A percentile compares a stretch with the other conserved stretches of the same genome.
These are phyloP conservation scores for Salpingus planirostris DNA, from an alignment of 2,888 invertebrate species.

Conservation along the genomic window DNA sequence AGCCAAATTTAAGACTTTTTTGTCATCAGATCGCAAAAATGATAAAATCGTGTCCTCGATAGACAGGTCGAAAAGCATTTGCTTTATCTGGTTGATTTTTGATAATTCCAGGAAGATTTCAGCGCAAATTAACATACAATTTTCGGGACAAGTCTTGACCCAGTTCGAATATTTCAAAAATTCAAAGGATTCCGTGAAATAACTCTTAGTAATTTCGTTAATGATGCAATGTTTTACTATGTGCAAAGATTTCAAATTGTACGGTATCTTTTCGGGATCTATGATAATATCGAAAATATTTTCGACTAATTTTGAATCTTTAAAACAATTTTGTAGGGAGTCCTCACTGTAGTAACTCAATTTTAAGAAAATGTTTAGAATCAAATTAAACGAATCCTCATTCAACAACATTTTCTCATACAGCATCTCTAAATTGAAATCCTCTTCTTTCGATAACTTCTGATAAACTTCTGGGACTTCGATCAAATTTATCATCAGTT, in stretches of 20 bases:
- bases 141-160: slow-evolving; percentile 24
- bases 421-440: slow-evolving; percentile 21
- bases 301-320: slow-evolving; percentile 21
- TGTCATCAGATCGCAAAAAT: slow-evolving; percentile 24
- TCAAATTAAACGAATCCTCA: slow-evolving; percentile 16
- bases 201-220: slow-evolving; percentile 22
- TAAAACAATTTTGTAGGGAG: slow-evolving; percentile 22
- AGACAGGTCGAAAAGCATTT: slow-evolving; percentile 28
- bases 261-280: slow-evolving; percentile 14
- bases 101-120: slow-evolving; percentile 24
- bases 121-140: slow-evolving; percentile 18
- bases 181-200: slow-evolving; percentile 27
- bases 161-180: slow-evolving; percentile 29
- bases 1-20: slow-evolving; percentile 23
- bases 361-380: slow-evolving; percentile 22
- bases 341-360: slow-evolving; percentile 22
- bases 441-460: slow-evolving; percentile 18
- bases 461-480: slow-evolving; percentile 22
- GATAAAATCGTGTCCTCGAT: slow-evolving; percentile 28
- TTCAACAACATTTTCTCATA: slow-evolving; percentile 17
- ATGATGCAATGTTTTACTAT: slow-evolving; percentile 27
- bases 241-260: slow-evolving; percentile 19
- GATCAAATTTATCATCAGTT: slow-evolving; percentile 22
- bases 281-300: slow-evolving; percentile 25
- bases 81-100: slow-evolving; percentile 23